Base-by-base conservation (phyloP, 2,113 vertebrate species). In the Tautogolabrus adspersus region DNA sequence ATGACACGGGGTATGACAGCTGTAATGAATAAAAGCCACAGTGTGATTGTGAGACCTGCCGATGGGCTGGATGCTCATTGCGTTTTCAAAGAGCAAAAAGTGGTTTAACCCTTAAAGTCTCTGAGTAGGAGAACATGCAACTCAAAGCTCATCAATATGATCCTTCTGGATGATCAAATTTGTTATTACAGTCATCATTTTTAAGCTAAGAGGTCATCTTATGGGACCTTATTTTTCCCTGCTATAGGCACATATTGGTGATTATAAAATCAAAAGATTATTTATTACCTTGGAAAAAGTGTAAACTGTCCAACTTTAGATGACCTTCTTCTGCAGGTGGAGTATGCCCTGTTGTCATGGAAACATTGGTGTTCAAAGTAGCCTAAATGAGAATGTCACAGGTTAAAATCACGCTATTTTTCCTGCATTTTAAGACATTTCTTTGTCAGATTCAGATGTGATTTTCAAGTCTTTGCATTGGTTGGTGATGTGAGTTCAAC, bases 1-100 rank as follows among this genome's bases (percentile, higher is more conserved):
- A 75, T 84, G 83, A 66, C 72, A 44, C 59, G 15, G 26, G 40
- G 26, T 44, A 15, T 44, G 59, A 74, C 72, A 22, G 74, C 79
- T 7, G 44, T 21, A 44, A 71, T 52, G 49, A 60, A 76, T 70
- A 81, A 65, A 81, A 85, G 47, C 34, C 64, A 18, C 46, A 54
- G 30, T 42, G 52, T 65, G 12, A 63, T 49, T 26, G 62, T 38
- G 80, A 65, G 21, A 44, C 56, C 52, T 10, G 61, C 42, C 19
- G 63, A 52, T 46, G 66, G 55, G 58, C 64, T 72, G 58, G 6
- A 37, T 38, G 54, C 42, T 46, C 66, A 23, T 66, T 1, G 19
- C 30, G 6, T 56, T 37, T 10, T 13, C 3, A 44, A 30, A n/a
- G 3, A 52, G 49, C 19, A 63, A 26, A 40, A 40, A 54, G 72